Evolutionary conservation across 2,888 invertebrate genomes (phyloP).

Genomic region (Pogonocherus hispidulus): DNA sequence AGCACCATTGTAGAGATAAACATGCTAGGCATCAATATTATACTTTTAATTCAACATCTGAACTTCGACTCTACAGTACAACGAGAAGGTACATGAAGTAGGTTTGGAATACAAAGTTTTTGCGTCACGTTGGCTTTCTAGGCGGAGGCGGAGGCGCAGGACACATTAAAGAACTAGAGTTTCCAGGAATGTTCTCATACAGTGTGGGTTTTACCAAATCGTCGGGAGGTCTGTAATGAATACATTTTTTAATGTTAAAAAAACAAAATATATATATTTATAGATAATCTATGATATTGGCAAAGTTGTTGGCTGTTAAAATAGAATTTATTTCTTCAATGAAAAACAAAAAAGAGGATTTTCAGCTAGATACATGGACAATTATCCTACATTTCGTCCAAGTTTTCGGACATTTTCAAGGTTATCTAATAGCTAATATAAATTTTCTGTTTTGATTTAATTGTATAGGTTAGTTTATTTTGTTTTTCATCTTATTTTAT

Average conservation of each 20-base stretch:
- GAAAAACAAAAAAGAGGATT: too few species aligned
- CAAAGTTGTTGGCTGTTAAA: too few species aligned
- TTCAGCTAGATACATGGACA: too few species aligned
- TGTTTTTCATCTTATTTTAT: too few species aligned
- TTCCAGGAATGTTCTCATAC: slow-evolving; percentile 71
- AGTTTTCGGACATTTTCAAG: too few species aligned
- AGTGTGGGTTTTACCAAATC: slow-evolving; percentile 69
- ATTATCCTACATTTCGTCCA: too few species aligned
- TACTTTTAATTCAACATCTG: slow-evolving; percentile 22
- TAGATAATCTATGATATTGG: too few species aligned
- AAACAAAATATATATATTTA: too few species aligned
- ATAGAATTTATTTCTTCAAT: too few species aligned
- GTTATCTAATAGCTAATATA: too few species aligned
- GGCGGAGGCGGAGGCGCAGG: slow-evolving; percentile 65
- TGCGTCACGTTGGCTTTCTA: slow-evolving; percentile 67
- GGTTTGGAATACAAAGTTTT: slow-evolving; percentile 51
- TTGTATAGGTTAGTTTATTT: too few species aligned
- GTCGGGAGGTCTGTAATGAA: slow-evolving; percentile 70
- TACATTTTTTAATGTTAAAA: not conserved
- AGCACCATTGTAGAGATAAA: slow-evolving; percentile 27
- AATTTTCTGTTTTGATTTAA: too few species aligned
- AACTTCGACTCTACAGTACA: slow-evolving; percentile 50
- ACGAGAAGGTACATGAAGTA: slow-evolving; percentile 59
- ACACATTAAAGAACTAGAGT: slow-evolving; percentile 52
- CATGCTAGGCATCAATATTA: slow-evolving; percentile 20